These are phyloP conservation scores for Hypsibius dujardini DNA, from an alignment of 1,140 invertebrate genomes.

Conservation along the genomic window DNA sequence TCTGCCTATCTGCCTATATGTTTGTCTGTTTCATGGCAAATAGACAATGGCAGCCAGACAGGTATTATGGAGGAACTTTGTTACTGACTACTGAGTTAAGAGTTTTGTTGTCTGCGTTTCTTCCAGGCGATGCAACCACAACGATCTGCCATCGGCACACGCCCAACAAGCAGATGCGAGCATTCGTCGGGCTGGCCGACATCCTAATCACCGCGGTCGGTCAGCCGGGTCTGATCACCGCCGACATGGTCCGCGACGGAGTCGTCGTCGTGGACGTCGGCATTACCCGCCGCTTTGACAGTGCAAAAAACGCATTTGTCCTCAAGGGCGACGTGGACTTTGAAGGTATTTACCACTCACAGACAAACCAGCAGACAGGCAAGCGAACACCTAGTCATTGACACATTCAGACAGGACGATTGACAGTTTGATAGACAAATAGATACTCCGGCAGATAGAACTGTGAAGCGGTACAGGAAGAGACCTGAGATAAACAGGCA, in stretches of 20 bases:
- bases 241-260: conserved; percentile 71
- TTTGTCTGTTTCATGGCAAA: too few species aligned
- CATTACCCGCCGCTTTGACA: conserved; percentile 50
- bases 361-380: too few species aligned
- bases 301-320: conserved; percentile 45
- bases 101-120: background rate
- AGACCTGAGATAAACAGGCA: too few species aligned
- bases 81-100: too few species aligned
- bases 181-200: conserved; percentile 53
- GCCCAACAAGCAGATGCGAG: conserved; percentile 49
- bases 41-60: too few species aligned
- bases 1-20: too few species aligned
- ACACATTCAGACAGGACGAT: too few species aligned
- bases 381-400: background rate
- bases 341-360: conserved; percentile 34
- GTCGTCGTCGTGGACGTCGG: conserved; percentile 71
- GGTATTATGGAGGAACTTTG: too few species aligned
- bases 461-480: too few species aligned
- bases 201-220: conserved; percentile 61
- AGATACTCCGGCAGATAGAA: too few species aligned
- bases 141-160: conserved; percentile 72
- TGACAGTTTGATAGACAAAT: too few species aligned
- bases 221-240: conserved; percentile 56
- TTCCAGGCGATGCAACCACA: conserved; percentile 51
- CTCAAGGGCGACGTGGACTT: conserved; percentile 76